phyloP scores from a whole-genome alignment of 2,888 invertebrate species.

The Drosophila anomalata region DNA sequence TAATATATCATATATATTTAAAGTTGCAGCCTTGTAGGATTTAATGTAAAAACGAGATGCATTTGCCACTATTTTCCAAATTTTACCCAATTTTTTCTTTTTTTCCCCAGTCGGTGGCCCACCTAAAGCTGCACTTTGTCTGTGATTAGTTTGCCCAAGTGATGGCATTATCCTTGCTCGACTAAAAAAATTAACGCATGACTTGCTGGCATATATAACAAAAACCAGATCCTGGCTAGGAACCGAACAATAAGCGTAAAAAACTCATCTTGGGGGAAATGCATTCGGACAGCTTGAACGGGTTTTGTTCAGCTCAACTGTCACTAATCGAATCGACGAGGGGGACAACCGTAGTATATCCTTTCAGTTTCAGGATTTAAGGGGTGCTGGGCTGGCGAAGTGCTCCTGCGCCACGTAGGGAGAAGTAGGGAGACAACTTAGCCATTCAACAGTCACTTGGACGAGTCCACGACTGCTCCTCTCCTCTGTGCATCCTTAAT shows the following conservation, averaged over 20 bases:
- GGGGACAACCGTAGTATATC: not conserved
- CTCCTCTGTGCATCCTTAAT: conserved; percentile 39
- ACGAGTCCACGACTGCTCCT: conserved; percentile 6
- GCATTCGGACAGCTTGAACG: conserved; percentile 39
- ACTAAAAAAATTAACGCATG: conserved; percentile 40
- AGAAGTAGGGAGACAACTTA: not conserved
- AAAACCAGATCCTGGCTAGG: conserved; percentile 9
- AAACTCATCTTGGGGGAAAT: conserved; percentile 21
- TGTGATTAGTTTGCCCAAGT: conserved; percentile 30
- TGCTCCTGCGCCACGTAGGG: no score
- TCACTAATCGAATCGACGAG: conserved; percentile 38
- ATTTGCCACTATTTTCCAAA: no score
- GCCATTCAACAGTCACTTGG: conserved; percentile 34
- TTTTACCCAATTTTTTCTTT: no score
- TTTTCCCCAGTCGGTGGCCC: not conserved
- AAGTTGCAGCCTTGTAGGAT: no score
- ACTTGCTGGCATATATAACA: conserved; percentile 37
- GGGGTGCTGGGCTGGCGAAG: not conserved
- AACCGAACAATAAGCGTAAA: conserved; percentile 20
- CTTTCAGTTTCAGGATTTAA: not conserved
- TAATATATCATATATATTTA: no score
- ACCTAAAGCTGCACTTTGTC: conserved; percentile 15
- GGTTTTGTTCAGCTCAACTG: conserved; percentile 34
- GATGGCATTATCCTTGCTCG: conserved; percentile 38
- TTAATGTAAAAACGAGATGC: no score